These are phyloP conservation scores for Caretta caretta DNA, from an alignment of 2,113 vertebrate genomes.

Conservation along the genomic window DNA sequence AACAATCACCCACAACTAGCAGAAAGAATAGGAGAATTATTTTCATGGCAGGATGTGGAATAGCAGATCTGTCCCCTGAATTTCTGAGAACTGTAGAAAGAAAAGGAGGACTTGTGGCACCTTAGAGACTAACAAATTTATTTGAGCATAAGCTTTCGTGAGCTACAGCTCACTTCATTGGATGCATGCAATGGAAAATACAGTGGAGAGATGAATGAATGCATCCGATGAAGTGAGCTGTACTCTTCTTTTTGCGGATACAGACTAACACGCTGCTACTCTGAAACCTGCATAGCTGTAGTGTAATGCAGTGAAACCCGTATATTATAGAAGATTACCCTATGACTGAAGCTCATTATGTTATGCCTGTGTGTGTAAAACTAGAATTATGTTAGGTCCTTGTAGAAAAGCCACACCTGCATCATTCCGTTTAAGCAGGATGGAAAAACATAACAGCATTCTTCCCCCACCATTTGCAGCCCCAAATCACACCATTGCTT, in stretches of 20 bases:
- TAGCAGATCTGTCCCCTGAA: accelerated
- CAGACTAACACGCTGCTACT: too few relatives aligned
- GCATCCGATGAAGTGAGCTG: too few relatives aligned
- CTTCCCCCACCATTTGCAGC: neutral
- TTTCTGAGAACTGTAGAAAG: neutral
- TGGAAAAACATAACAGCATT: neutral
- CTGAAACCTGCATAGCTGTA: neutral
- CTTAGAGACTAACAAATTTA: too few relatives aligned
- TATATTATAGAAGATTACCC: neutral
- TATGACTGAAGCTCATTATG: neutral
- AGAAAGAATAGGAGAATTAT: neutral
- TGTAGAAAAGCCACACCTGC: neutral
- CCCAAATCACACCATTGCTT: neutral
- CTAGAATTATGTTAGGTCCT: neutral
- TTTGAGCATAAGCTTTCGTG: too few relatives aligned
- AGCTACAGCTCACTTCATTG: too few relatives aligned
- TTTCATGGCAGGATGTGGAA: neutral
- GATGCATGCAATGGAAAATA: too few relatives aligned
- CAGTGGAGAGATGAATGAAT: too few relatives aligned
- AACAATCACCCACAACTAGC: neutral
- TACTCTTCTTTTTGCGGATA: too few relatives aligned
- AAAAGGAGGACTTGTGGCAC: too few relatives aligned
- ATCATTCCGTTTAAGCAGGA: neutral
- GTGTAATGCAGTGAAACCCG: neutral
- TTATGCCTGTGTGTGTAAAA: neutral